phyloP scores from a whole-genome alignment of 2,113 vertebrate species.

The Aegotheles bennettii region DNA sequence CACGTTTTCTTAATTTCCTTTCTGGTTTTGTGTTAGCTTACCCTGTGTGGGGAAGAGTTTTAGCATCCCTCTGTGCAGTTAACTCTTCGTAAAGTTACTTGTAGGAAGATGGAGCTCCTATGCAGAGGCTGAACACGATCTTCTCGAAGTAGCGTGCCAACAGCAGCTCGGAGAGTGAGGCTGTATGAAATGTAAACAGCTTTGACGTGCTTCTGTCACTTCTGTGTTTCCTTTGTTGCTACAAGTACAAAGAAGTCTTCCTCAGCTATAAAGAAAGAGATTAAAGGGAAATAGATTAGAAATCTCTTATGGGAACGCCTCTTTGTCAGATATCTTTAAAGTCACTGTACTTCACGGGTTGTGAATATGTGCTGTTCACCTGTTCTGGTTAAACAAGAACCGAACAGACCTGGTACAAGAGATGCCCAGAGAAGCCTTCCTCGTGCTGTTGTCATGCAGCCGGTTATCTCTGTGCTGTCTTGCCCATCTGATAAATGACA shows the following conservation, averaged over 20 bases:
- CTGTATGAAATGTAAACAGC: background rate
- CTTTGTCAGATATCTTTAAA: background rate
- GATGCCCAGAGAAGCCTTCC: background rate
- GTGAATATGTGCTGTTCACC: background rate
- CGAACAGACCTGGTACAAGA: background rate
- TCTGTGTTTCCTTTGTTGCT: conserved; percentile 4
- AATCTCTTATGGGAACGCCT: background rate
- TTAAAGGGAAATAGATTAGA: conserved; percentile 25
- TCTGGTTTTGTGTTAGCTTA: background rate
- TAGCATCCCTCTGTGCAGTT: background rate
- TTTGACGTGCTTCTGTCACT: conserved; percentile 35
- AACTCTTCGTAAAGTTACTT: background rate
- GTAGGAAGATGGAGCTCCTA: background rate
- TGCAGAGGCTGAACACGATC: background rate
- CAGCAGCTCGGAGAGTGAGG: background rate
- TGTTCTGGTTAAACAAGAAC: background rate
- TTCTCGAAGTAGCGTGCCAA: background rate
- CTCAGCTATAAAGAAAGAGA: background rate
- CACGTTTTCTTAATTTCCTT: accelerated
- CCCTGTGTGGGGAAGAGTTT: background rate
- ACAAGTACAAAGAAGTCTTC: conserved; percentile 30
- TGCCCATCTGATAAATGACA: conserved; percentile 29
- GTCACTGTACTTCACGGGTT: background rate
- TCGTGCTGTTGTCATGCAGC: background rate
- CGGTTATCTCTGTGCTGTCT: background rate